These are phyloP conservation scores for Rafetus swinhoei DNA, from an alignment of 2,113 vertebrate genomes.

Conservation along the genomic window DNA sequence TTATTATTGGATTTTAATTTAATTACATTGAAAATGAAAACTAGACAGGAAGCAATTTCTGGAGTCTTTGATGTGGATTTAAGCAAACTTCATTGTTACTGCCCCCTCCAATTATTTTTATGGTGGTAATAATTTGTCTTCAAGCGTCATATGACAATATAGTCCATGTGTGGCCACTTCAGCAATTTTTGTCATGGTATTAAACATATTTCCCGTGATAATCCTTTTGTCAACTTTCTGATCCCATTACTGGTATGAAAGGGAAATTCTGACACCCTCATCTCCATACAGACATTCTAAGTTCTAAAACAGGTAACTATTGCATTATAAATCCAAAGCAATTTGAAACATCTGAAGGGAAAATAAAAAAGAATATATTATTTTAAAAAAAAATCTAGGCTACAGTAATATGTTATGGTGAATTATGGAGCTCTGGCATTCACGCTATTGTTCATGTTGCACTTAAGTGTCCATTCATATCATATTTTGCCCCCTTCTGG, in stretches of 20 bases:
- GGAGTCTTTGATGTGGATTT: not conserved
- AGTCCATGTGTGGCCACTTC: not conserved
- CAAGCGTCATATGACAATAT: not conserved
- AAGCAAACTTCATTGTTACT: not conserved
- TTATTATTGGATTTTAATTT: not conserved
- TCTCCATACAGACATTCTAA: not conserved
- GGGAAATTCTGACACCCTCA: not conserved
- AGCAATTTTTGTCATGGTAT: not conserved
- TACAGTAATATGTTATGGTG: rapidly evolving
- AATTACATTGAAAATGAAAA: not conserved
- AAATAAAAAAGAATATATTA: not conserved
- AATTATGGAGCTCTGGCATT: not conserved
- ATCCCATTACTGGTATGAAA: not conserved
- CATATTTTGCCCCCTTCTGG: not conserved
- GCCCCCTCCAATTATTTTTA: not conserved
- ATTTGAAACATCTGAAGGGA: not conserved
- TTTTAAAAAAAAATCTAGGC: not conserved
- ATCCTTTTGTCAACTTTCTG: not conserved
- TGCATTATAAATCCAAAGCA: not conserved
- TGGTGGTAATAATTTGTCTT: not conserved
- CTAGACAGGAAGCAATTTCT: not conserved
- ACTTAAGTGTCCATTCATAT: not conserved
- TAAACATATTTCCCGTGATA: not conserved
- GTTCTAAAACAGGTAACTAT: not conserved
- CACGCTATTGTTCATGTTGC: not conserved